These are phyloP conservation scores for human DNA, from an alignment of 2,113 vertebrate genomes.

Conservation along the genomic window GRCh38 chr22:50158501-50159000, in stretches of 20 bases:
- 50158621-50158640: not conserved
- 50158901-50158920: not conserved
- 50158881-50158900: not conserved
- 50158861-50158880: not conserved
- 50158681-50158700: not conserved
- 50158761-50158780: not conserved
- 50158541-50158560: not conserved
- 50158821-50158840: too few species aligned
- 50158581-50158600: not conserved
- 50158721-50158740: not conserved
- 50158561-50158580: accelerated
- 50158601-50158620: too few species aligned
- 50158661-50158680: not conserved
- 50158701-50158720: accelerated
- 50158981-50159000: not conserved
- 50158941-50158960: not conserved
- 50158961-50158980: not conserved
- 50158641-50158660: too few species aligned
- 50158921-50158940: not conserved
- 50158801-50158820: too few species aligned
- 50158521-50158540: not conserved
- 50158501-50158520: not conserved
- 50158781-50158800: too few species aligned
- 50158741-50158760: not conserved
- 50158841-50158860: not conserved